phyloP scores from a whole-genome alignment of 2,797 vertebrate genomes.

The Echiichthys vipera region DNA sequence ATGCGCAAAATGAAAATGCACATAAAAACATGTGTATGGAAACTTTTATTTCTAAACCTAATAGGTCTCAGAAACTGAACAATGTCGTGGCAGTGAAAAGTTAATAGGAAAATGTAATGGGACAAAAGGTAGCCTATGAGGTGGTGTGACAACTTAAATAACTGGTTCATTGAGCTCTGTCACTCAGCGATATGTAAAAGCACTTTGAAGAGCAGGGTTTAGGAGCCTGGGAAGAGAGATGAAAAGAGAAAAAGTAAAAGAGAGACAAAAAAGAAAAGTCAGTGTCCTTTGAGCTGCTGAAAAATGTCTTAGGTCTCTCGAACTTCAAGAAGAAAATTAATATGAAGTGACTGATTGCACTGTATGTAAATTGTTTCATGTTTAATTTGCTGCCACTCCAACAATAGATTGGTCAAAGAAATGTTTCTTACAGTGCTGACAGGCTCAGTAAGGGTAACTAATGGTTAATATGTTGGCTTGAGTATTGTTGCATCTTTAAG shows the following conservation, averaged over 20 bases:
- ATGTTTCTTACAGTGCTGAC: neutral
- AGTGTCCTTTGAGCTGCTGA: constrained; percentile 13
- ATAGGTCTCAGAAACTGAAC: neutral
- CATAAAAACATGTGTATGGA: neutral
- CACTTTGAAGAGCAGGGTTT: constrained; percentile 11
- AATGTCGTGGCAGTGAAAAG: constrained; percentile 8
- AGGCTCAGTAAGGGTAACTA: neutral
- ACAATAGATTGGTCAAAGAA: neutral
- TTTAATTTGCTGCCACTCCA: neutral
- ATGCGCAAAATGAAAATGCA: neutral
- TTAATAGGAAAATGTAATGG: no score
- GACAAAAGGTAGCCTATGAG: constrained; percentile 18
- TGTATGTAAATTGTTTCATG: neutral
- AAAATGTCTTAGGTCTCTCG: constrained; percentile 1
- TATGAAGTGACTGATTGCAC: neutral
- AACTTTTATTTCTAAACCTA: constrained; percentile 10
- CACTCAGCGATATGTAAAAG: constrained; percentile 58
- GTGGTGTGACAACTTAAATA: constrained; percentile 41
- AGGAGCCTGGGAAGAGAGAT: constrained; percentile 19
- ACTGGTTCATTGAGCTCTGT: constrained; percentile 30
- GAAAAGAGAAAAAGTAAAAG: neutral
- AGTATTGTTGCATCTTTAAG: neutral
- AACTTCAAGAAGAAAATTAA: neutral
- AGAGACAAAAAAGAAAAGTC: neutral
- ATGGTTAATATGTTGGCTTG: neutral